A percentile compares a stretch with the other conserved stretches of the same genome.
Conservation (phyloP, 2,888 invertebrate genomes). For the Anoncus sp. region DNA sequence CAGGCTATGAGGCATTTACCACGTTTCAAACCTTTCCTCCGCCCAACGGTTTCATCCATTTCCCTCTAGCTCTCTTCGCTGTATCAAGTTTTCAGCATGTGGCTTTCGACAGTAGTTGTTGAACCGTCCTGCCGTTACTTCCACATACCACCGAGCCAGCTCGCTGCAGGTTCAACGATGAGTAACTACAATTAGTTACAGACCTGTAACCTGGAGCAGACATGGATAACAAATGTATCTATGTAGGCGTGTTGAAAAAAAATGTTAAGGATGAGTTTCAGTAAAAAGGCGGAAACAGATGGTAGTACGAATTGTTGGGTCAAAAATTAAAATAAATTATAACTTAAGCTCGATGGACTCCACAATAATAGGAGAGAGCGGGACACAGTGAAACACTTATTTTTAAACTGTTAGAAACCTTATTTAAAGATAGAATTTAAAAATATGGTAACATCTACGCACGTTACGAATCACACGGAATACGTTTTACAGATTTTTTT, state of each 20-base stretch:
- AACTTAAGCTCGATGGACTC: no score
- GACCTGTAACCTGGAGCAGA: not conserved
- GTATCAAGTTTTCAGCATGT: constrained; percentile 10
- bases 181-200: constrained; percentile 25
- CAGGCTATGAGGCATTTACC: constrained; percentile 56
- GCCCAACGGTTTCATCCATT: constrained; percentile 25
- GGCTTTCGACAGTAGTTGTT: constrained; percentile 32
- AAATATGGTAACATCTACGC: no score
- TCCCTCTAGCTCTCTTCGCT: constrained; percentile 10
- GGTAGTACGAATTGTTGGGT: no score
- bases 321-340: no score
- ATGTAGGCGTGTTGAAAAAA: not conserved
- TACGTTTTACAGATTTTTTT: no score
- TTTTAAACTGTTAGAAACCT: no score
- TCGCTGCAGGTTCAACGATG: constrained; percentile 2
- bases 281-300: not conserved
- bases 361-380: no score
- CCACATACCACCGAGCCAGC: constrained; percentile 29
- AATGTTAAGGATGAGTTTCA: not conserved
- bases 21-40: constrained; percentile 27
- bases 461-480: no score
- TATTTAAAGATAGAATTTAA: no score
- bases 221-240: not conserved
- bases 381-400: no score
- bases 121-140: no score